phyloP scores from a whole-genome alignment of 2,797 vertebrate species.

The Ateles fusciceps region DNA sequence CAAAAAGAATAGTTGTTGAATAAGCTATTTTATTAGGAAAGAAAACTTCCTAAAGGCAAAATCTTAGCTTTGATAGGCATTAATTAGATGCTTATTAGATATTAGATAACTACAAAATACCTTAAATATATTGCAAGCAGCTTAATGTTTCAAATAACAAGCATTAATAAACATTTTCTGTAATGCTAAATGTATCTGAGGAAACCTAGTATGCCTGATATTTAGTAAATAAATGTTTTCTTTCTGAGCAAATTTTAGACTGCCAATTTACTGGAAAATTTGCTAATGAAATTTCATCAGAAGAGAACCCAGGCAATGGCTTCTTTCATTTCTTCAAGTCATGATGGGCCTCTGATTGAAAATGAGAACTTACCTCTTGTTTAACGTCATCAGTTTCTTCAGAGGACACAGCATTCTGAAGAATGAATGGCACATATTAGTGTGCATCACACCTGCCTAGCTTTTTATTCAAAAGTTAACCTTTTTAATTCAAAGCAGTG shows the following conservation, averaged over 20 bases:
- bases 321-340: not conserved
- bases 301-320: not conserved
- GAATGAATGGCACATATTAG: constrained; percentile 53
- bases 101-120: not conserved
- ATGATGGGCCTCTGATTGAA: not conserved
- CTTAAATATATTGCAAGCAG: not conserved
- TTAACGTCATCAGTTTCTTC: constrained; percentile 77
- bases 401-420: constrained; percentile 79
- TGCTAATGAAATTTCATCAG: not conserved
- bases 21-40: not conserved
- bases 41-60: not conserved
- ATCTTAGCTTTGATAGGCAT: not conserved
- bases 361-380: constrained; percentile 73
- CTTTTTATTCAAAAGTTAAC: not conserved
- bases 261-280: not conserved
- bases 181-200: not conserved
- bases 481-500: not conserved
- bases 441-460: not conserved
- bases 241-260: not conserved
- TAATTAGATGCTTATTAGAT: not conserved
- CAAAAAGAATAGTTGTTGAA: not conserved
- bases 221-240: not conserved
- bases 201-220: not conserved
- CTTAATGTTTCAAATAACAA: constrained; percentile 13
- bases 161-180: not conserved